These are phyloP conservation scores for Murina feae DNA, from an alignment of 2,113 vertebrate genomes.

Conservation along the genomic window DNA sequence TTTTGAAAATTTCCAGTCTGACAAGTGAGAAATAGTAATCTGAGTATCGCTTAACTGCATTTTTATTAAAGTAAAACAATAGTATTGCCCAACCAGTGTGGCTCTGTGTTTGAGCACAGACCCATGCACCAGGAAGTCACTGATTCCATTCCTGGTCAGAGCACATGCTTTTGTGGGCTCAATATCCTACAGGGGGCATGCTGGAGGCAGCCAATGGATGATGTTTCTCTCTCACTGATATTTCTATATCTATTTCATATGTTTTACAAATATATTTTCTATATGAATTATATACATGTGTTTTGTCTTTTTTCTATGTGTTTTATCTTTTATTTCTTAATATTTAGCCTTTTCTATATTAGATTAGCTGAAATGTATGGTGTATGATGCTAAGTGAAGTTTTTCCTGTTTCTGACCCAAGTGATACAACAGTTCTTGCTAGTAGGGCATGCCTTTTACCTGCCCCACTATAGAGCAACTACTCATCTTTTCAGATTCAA, in stretches of 20 bases:
- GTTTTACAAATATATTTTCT: not conserved
- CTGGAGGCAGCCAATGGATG: not conserved
- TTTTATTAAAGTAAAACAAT: not conserved
- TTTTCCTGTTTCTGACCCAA: not conserved
- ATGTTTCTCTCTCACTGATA: not conserved
- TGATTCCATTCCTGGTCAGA: no score
- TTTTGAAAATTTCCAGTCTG: no score
- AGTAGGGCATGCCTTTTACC: not conserved
- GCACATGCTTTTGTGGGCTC: no score
- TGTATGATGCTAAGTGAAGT: no score
- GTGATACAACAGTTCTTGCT: no score
- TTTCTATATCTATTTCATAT: not conserved
- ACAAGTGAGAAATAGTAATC: no score
- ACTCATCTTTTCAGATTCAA: not conserved
- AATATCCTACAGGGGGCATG: no score
- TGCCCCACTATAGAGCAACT: not conserved
- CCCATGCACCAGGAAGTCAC: no score
- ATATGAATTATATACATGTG: not conserved
- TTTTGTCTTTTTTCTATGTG: not conserved
- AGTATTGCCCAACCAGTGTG: no score
- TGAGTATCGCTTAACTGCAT: not conserved
- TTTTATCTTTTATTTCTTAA: not conserved
- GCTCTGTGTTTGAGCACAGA: no score
- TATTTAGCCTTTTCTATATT: not conserved
- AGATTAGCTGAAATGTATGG: not conserved